Evolutionary conservation across 1,140 invertebrate genomes (phyloP).

Genomic region (Colletes latitarsis): DNA sequence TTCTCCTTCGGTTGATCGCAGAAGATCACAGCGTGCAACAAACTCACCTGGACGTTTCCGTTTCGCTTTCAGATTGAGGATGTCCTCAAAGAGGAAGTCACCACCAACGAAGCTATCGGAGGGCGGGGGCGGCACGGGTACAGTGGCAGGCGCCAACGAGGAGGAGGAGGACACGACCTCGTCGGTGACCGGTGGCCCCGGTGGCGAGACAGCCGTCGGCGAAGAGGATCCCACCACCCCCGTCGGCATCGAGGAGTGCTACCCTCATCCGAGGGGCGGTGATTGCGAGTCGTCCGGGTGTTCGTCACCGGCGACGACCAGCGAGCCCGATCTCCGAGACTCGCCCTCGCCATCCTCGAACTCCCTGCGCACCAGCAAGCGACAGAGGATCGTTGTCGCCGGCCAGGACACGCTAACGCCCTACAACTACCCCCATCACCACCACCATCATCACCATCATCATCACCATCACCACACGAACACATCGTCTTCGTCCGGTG

Average conservation of each 20-base stretch:
- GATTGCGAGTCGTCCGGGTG: slow-evolving; percentile 77
- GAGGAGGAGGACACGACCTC: slow-evolving; percentile 82
- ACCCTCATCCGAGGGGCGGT: slow-evolving; percentile 64
- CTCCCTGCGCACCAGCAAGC: slow-evolving; percentile 72
- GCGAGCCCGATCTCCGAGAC: slow-evolving; percentile 75
- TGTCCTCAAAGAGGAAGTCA: slow-evolving; percentile 96
- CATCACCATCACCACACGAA: slow-evolving; percentile 69
- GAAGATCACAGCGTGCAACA: neutral
- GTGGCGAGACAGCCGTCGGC: slow-evolving; percentile 60
- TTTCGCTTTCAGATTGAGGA: slow-evolving; percentile 86
- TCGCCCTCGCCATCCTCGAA: slow-evolving; percentile 75
- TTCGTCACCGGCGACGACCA: slow-evolving; percentile 76
- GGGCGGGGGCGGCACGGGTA: slow-evolving; percentile 83
- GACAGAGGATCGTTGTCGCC: slow-evolving; percentile 71
- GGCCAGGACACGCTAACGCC: slow-evolving; percentile 65
- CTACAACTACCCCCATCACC: slow-evolving; percentile 62
- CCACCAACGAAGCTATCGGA: slow-evolving; percentile 94
- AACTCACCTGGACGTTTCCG: slow-evolving; percentile 53
- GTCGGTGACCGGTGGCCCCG: slow-evolving; percentile 76
- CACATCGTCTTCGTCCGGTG: slow-evolving; percentile 71
- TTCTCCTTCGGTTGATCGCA: too few relatives aligned
- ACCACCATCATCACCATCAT: slow-evolving; percentile 68
- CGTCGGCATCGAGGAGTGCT: slow-evolving; percentile 73
- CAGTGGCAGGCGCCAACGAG: slow-evolving; percentile 84
- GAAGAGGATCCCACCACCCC: slow-evolving; percentile 68